Percentiles rank a stretch among this genome's conserved stretches.
Evolutionary conservation across 2,797 vertebrate species (phyloP).

Genomic region (Cyprinodon diabolis): DNA sequence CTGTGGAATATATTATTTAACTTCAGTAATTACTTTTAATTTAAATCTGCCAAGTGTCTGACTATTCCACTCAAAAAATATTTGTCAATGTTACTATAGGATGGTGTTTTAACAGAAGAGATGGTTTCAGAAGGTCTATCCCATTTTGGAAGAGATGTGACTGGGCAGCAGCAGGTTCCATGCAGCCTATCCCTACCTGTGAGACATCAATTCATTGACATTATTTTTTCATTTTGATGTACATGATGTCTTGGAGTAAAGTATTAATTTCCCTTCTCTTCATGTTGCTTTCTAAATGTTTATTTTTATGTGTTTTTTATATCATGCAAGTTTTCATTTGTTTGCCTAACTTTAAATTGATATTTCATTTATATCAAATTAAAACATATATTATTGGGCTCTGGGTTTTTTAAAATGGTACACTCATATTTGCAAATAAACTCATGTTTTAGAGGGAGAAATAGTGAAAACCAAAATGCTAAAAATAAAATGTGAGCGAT

Average conservation of each 20-base stretch:
- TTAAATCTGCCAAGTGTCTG: background rate
- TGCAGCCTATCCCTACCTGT: constrained; percentile 84
- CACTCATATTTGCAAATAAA: no score
- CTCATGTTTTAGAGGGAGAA: no score
- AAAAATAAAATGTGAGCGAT: no score
- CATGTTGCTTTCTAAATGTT: no score
- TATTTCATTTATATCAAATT: no score
- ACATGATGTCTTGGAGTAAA: background rate
- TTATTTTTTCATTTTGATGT: background rate
- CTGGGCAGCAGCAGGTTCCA: constrained; percentile 82
- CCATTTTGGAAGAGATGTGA: constrained; percentile 77
- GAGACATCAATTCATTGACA: constrained; percentile 59
- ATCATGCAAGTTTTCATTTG: no score
- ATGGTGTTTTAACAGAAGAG: constrained; percentile 79
- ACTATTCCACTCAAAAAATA: background rate
- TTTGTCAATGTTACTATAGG: constrained; percentile 54
- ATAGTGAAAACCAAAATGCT: no score
- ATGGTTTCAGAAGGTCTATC: constrained; percentile 75
- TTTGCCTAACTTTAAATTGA: no score
- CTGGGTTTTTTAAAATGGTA: no score
- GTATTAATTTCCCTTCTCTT: background rate
- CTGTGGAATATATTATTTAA: background rate
- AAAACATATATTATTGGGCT: no score
- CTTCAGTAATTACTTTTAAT: background rate
- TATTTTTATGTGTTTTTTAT: no score